Conservation (phyloP, 2,113 vertebrate genomes). For the Cisticola juncidis region DNA sequence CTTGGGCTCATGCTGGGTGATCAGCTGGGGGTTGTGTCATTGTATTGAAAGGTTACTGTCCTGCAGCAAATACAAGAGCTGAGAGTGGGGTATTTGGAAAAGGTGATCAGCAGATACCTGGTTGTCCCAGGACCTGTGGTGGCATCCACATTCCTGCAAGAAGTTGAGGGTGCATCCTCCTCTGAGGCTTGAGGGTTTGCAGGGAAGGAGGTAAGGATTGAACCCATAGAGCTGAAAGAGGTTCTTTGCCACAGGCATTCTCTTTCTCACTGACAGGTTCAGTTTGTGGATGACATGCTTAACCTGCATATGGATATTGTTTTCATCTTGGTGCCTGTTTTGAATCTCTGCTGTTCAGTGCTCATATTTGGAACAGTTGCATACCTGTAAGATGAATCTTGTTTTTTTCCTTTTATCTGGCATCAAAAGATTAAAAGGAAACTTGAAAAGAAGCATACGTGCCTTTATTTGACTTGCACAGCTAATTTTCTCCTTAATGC, state of each 20-base stretch:
- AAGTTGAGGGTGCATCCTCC: neutral
- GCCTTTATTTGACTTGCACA: slow-evolving; percentile 39
- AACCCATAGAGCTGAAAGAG: neutral
- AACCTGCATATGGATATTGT: neutral
- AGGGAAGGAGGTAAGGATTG: neutral
- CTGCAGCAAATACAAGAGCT: neutral
- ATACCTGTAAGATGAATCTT: neutral
- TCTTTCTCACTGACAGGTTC: neutral
- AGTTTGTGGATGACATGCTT: neutral
- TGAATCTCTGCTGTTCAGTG: neutral
- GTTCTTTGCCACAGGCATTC: neutral
- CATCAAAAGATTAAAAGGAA: slow-evolving; percentile 32
- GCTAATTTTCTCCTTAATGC: neutral
- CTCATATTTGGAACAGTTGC: neutral
- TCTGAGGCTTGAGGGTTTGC: neutral
- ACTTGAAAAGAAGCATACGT: neutral
- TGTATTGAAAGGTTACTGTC: neutral
- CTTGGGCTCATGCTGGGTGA: neutral
- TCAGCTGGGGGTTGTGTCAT: neutral
- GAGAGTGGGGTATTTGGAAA: neutral
- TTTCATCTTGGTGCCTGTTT: neutral
- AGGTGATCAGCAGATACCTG: neutral
- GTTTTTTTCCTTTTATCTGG: slow-evolving; percentile 34
- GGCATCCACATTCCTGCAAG: neutral
- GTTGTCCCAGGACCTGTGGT: neutral